Base-by-base conservation (phyloP, 2,797 vertebrate genomes). In the Scomberomorus guttatus region DNA sequence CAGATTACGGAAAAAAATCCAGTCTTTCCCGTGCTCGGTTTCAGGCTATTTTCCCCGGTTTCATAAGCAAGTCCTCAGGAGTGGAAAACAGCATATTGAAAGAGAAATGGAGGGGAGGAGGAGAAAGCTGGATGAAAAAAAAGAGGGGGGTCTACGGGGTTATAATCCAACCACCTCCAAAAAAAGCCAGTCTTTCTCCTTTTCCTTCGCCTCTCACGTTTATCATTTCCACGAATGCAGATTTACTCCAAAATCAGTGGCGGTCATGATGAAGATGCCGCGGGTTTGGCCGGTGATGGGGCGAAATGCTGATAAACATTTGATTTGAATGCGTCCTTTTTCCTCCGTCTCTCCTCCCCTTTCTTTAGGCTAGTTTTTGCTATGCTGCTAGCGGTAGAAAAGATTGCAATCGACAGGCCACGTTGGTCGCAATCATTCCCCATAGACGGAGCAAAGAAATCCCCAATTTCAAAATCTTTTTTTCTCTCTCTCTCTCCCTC, bases 71-170 rank as follows among this genome's bases (percentile, higher is more conserved):
- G 94, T 94, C 94, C 88, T 93, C 91, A 93, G 91, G 95, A 95
- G 94, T 93, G 94, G 91, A 95, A 95, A 94, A 95, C 90, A 94
- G 94, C 95, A 96, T 95, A 95, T 95, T 96, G 94, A 95, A 94
- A 95, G 94, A 94, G 93, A 94, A 94, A 94, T 94, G 93, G 93
- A 93, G 93, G 93, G 91, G 93, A 93, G 95, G 93, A 95, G 94
- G 94, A 94, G 94, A 94, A 95, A 94, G 90, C 93, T 93, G 94
- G 93, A 95, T 94, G 93, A 92, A 93, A 93, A 94, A 94, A 94
- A 90, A 94, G 91, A 90, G 93, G 94, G 94, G 94, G 94, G 94
- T 94, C 93, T 93, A 90, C 85, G 93, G 94, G 94, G 91, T 90
- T 95, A 93, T 94, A 94, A 94, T 95, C 94, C 90, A 95, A 94